phyloP scores from a whole-genome alignment of 1,140 invertebrate genomes.

The Drosophila equinoxialis region DNA sequence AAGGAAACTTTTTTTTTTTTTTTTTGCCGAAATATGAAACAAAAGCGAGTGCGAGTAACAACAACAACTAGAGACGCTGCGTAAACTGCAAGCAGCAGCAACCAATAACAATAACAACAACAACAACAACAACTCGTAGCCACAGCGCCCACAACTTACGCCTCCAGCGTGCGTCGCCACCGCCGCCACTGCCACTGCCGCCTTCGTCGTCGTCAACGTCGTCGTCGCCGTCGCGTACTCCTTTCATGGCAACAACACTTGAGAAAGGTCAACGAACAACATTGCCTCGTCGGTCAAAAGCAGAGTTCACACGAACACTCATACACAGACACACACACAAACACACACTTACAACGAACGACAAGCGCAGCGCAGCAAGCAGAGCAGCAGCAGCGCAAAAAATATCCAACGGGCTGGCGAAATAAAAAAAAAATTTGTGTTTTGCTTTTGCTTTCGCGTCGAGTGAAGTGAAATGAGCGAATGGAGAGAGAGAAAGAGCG shows the following conservation, averaged over 20 bases:
- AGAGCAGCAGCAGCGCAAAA: slow-evolving; percentile 41
- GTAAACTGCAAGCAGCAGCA: slow-evolving; percentile 49
- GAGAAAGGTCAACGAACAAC: slow-evolving; percentile 79
- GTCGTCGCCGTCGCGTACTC: slow-evolving; percentile 46
- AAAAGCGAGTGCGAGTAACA: slow-evolving; percentile 53
- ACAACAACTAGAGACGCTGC: slow-evolving; percentile 55
- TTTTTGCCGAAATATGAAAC: slow-evolving; percentile 79
- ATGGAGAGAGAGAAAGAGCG: slow-evolving; percentile 6
- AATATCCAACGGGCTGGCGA: slow-evolving; percentile 40
- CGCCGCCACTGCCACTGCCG: neutral
- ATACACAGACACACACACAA: slow-evolving; percentile 22
- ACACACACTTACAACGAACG: slow-evolving; percentile 18
- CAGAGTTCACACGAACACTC: slow-evolving; percentile 74
- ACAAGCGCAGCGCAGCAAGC: slow-evolving; percentile 27
- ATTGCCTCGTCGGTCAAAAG: slow-evolving; percentile 80
- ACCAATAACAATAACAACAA: slow-evolving; percentile 30
- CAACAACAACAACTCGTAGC: slow-evolving; percentile 50
- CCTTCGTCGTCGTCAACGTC: neutral
- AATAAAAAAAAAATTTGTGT: slow-evolving; percentile 50
- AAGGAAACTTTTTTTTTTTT: slow-evolving; percentile 58
- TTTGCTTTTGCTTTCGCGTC: slow-evolving; percentile 77
- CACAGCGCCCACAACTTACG: slow-evolving; percentile 57
- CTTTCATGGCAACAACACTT: slow-evolving; percentile 78
- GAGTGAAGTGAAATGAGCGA: slow-evolving; percentile 68
- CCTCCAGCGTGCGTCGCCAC: slow-evolving; percentile 24